Evolutionary conservation across 2,797 vertebrate species (phyloP).

Genomic region (Furcifer pardalis): DNA sequence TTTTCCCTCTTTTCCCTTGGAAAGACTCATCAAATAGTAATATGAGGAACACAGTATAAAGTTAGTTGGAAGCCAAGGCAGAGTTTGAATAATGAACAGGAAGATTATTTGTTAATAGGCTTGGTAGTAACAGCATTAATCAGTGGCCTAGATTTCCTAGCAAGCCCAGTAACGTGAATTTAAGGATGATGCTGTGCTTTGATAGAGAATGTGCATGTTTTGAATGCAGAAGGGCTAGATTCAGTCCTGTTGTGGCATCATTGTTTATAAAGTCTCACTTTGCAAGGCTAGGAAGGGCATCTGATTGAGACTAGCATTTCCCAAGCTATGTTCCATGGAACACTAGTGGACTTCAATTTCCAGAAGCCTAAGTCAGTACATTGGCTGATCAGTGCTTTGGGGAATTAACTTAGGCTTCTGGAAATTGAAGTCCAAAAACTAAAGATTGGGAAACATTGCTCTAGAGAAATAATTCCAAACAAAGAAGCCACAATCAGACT

Average conservation of each 20-base stretch:
- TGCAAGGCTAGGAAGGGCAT: neutral
- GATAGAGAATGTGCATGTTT: neutral
- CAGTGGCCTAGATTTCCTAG: neutral
- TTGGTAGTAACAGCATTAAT: neutral
- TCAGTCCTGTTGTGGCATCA: neutral
- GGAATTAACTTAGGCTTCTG: too few relatives aligned
- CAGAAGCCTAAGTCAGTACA: too few relatives aligned
- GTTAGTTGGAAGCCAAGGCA: conserved; percentile 10
- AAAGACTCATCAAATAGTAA: conserved; percentile 8
- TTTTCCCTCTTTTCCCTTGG: conserved; percentile 11
- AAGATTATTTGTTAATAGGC: neutral
- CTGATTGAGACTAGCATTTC: neutral
- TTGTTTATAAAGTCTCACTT: neutral
- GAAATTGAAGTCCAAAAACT: too few relatives aligned
- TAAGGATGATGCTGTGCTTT: neutral
- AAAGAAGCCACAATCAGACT: neutral
- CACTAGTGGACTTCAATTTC: too few relatives aligned
- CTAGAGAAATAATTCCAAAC: neutral
- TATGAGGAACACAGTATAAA: neutral
- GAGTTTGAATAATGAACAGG: neutral
- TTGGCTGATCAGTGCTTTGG: too few relatives aligned
- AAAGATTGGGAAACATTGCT: too few relatives aligned
- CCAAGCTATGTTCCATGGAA: too few relatives aligned
- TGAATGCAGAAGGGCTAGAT: neutral
- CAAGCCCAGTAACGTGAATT: neutral